These are phyloP conservation scores for Enteromius thamalakanensis DNA, from an alignment of 2,797 vertebrate genomes.

Conservation along the genomic window DNA sequence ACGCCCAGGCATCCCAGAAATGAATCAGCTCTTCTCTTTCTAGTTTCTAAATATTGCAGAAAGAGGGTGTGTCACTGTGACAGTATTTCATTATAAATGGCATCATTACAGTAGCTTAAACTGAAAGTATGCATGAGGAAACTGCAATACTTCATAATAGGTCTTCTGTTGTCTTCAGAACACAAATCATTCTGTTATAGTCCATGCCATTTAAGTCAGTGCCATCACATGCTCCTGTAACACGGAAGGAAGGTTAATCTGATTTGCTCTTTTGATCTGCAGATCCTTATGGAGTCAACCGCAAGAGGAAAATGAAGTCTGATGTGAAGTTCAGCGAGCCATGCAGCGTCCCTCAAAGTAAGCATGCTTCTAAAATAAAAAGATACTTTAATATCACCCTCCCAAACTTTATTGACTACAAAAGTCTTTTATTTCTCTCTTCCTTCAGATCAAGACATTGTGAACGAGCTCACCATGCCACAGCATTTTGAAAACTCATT, in stretches of 20 bases:
- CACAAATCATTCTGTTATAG: neutral
- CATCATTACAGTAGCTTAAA: neutral
- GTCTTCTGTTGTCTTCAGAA: neutral
- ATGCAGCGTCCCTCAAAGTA: conserved; percentile 69
- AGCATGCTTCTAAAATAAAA: conserved; percentile 18
- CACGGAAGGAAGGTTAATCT: neutral
- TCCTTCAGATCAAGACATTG: conserved; percentile 35
- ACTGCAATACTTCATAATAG: neutral
- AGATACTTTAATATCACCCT: neutral
- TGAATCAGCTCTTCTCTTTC: neutral
- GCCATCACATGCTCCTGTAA: neutral
- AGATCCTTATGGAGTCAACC: conserved; percentile 82
- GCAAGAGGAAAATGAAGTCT: conserved; percentile 78
- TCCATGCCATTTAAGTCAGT: neutral
- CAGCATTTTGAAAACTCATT: conserved; percentile 52
- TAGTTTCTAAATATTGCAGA: neutral
- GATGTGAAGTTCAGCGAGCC: conserved; percentile 72
- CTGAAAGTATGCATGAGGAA: conserved; percentile 13
- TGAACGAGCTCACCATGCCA: conserved; percentile 52
- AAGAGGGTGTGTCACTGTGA: neutral
- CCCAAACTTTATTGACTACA: neutral
- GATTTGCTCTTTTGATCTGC: conserved; percentile 52
- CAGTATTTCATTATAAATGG: conserved; percentile 1
- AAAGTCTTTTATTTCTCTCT: neutral
- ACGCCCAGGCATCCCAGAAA: neutral